Evolutionary conservation across 2,797 vertebrate genomes (phyloP).

Genomic region (Toxotes lorentzi): DNA sequence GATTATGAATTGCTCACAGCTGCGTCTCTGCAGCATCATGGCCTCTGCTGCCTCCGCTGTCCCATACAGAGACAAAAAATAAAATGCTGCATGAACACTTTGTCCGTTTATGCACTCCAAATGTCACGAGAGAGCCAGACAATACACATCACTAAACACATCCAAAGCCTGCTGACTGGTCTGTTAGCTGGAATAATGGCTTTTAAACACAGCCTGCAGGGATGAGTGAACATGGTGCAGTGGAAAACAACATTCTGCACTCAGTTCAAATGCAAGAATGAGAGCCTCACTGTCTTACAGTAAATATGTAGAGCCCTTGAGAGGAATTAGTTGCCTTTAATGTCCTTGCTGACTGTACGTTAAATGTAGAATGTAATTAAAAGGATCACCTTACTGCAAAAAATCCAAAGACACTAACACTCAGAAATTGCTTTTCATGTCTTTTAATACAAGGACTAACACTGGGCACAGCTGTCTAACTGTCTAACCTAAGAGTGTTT

Average conservation of each 20-base stretch:
- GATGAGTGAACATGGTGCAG: conserved; percentile 72
- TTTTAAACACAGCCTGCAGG: conserved; percentile 77
- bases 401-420: not conserved
- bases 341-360: conserved; percentile 28
- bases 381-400: not conserved
- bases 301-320: conserved; percentile 30
- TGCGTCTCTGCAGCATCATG: conserved; percentile 39
- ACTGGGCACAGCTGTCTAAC: not conserved
- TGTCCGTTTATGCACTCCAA: conserved; percentile 71
- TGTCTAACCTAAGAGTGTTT: not conserved
- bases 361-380: conserved; percentile 23
- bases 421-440: not conserved
- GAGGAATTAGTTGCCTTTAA: conserved; percentile 28
- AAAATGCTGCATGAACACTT: conserved; percentile 62
- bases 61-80: conserved; percentile 53
- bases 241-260: conserved; percentile 62
- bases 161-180: conserved; percentile 71
- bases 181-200: conserved; percentile 75
- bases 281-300: conserved; percentile 38
- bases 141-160: conserved; percentile 74
- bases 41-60: conserved; percentile 33
- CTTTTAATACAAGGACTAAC: not conserved
- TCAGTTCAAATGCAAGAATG: conserved; percentile 53
- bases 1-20: conserved; percentile 62
- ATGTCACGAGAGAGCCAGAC: conserved; percentile 72